phyloP scores from a whole-genome alignment of 2,797 vertebrate species.

The Lepus townsendii region DNA sequence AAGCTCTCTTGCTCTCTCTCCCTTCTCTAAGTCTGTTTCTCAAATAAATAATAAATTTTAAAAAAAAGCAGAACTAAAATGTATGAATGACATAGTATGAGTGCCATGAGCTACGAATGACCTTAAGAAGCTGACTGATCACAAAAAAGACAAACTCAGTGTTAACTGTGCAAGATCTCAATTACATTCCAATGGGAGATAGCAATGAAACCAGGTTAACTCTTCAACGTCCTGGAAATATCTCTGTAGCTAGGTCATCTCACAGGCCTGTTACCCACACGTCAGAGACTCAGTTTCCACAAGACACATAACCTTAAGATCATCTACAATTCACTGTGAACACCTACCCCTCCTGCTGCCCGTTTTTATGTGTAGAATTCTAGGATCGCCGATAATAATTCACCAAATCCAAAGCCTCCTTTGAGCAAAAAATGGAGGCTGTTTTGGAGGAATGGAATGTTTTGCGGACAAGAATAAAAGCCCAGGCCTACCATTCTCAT shows the following conservation, averaged over 20 bases:
- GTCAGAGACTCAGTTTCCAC: background rate
- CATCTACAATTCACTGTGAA: background rate
- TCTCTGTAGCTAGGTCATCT: background rate
- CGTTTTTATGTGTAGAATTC: background rate
- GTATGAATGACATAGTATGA: background rate
- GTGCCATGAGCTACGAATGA: background rate
- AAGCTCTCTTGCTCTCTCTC: too few species aligned
- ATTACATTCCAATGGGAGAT: background rate
- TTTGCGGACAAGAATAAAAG: background rate
- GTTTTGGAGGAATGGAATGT: background rate
- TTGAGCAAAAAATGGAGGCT: background rate
- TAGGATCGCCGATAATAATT: background rate
- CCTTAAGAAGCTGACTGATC: conserved; percentile 5
- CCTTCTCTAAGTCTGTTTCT: too few species aligned
- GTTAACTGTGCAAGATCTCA: conserved; percentile 20
- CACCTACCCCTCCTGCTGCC: background rate
- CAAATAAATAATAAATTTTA: too few species aligned
- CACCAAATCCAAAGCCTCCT: background rate
- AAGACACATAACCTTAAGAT: background rate
- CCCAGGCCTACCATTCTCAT: background rate
- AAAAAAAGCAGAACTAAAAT: conserved; percentile 28
- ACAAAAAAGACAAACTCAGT: background rate
- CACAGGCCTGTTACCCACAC: background rate
- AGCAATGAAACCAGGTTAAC: background rate
- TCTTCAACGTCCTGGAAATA: background rate